Percentiles rank a stretch among this genome's conserved stretches.
Conservation (phyloP, 1,140 invertebrate genomes). For the Drosophila parvula region DNA sequence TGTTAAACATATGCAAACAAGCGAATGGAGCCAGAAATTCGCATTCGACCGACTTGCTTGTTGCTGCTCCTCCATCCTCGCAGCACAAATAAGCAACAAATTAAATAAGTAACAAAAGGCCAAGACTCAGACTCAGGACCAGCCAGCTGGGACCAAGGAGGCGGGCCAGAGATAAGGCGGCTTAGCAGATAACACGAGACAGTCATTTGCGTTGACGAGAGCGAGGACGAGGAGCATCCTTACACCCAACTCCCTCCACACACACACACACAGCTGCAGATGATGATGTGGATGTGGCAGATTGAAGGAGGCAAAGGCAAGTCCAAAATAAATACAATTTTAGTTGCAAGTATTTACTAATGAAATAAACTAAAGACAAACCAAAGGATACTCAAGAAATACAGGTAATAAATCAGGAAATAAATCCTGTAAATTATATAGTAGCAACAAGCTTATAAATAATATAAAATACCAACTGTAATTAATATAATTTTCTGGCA, state of each 20-base stretch:
- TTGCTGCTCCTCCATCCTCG: constrained; percentile 35
- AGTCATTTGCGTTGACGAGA: constrained; percentile 79
- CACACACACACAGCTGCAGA: constrained; percentile 21
- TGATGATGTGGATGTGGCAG: constrained; percentile 24
- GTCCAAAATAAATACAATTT: neutral
- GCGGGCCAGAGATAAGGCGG: constrained; percentile 68
- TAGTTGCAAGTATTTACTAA: neutral
- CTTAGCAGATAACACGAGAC: constrained; percentile 81
- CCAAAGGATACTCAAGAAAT: neutral
- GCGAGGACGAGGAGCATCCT: constrained; percentile 25
- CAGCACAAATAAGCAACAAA: constrained; percentile 76
- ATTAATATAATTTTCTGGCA: constrained; percentile 4
- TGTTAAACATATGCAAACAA: constrained; percentile 81
- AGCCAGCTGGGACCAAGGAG: neutral
- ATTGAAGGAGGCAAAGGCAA: neutral
- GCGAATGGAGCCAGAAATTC: constrained; percentile 52
- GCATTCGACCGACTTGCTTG: constrained; percentile 37
- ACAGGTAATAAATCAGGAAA: neutral
- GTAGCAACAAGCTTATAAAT: neutral
- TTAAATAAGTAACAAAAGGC: constrained; percentile 80
- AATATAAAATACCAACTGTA: neutral
- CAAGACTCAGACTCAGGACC: constrained; percentile 32
- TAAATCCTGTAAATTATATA: neutral
- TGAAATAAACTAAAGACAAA: neutral
- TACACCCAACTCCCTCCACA: neutral